phyloP scores from a whole-genome alignment of 2,797 vertebrate genomes.

The Silurus aristotelis region DNA sequence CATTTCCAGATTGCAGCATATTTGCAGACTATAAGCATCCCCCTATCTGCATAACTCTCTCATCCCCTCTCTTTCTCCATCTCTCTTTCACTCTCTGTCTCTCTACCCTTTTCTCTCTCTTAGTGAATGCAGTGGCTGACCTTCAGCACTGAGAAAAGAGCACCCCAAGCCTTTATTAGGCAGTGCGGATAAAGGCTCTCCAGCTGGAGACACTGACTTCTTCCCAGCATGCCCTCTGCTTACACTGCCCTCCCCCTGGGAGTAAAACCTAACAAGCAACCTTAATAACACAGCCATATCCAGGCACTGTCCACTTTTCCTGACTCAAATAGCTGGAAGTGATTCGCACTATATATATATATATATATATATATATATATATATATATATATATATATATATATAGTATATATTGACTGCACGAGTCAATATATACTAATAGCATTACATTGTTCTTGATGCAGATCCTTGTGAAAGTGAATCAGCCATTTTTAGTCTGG shows the following conservation, averaged over 20 bases:
- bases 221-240: constrained; percentile 43
- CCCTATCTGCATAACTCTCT: constrained; percentile 10
- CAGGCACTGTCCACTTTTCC: constrained; percentile 36
- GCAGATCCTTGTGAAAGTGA: neutral
- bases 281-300: constrained; percentile 29
- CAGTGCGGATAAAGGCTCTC: constrained; percentile 22
- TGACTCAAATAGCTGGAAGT: constrained; percentile 34
- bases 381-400: constrained; percentile 13
- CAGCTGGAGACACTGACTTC: constrained; percentile 42
- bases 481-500: neutral
- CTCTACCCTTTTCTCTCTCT: neutral
- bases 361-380: constrained; percentile 9
- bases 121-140: constrained; percentile 37
- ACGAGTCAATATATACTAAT: neutral
- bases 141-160: constrained; percentile 48
- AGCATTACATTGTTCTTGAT: neutral
- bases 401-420: too few species aligned
- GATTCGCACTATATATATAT: neutral
- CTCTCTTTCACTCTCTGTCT: neutral
- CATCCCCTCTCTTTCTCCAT: neutral
- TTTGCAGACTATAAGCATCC: constrained; percentile 19
- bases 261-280: constrained; percentile 14
- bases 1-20: neutral
- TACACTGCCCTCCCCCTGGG: constrained; percentile 37
- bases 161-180: constrained; percentile 45